Evolutionary conservation across 1,140 invertebrate genomes (phyloP).

Genomic region (Plodia interpunctella): DNA sequence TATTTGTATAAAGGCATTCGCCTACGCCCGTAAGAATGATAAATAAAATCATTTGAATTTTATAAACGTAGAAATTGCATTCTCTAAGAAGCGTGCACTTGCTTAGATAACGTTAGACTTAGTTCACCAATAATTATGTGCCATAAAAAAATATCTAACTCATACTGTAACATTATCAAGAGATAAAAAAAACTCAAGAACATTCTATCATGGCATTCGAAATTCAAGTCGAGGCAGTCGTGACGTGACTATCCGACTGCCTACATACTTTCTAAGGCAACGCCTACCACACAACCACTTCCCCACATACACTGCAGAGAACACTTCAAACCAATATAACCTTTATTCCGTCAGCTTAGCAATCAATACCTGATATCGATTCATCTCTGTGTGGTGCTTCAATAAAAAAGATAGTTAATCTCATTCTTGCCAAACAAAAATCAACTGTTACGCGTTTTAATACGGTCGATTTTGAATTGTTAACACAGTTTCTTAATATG

Average conservation of each 20-base stretch:
- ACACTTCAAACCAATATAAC: slow-evolving; percentile 22
- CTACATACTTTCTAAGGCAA: slow-evolving; percentile 46
- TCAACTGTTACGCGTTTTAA: slow-evolving; percentile 2
- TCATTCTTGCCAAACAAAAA: slow-evolving; percentile 7
- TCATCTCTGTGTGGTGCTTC: slow-evolving; percentile 16
- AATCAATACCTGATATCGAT: slow-evolving; percentile 16
- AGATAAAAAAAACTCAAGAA: neutral
- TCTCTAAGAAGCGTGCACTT: no score
- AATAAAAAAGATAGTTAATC: slow-evolving; percentile 26
- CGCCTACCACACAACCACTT: slow-evolving; percentile 49
- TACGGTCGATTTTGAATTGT: slow-evolving; percentile 22
- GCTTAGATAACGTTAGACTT: no score
- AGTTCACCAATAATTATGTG: no score
- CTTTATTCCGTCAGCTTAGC: slow-evolving; percentile 25
- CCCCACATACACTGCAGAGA: slow-evolving; percentile 24
- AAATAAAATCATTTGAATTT: no score
- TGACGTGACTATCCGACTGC: slow-evolving; percentile 48
- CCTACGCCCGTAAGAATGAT: no score
- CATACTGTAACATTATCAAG: neutral
- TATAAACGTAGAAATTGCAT: no score
- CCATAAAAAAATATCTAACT: neutral
- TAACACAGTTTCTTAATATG: slow-evolving; percentile 14
- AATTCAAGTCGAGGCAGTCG: slow-evolving; percentile 21
- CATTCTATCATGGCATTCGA: slow-evolving; percentile 5
- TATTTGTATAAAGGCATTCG: no score